A percentile compares a stretch with the other conserved stretches of the same genome.
phyloP scores from a whole-genome alignment of 2,113 vertebrate species.

The Climacteris rufus region DNA sequence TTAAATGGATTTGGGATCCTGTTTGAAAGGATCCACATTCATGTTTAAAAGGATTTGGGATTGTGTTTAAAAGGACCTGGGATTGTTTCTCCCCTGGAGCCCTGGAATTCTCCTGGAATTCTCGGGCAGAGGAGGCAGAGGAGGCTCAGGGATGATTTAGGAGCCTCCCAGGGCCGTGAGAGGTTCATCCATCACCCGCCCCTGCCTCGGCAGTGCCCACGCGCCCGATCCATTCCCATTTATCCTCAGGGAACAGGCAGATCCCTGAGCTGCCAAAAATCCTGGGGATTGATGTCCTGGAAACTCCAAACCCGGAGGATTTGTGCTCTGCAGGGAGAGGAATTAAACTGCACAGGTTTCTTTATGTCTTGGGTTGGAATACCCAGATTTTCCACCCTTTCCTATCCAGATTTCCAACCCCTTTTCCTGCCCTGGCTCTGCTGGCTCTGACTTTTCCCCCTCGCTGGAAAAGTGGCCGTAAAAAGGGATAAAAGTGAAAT shows the following conservation, averaged over 20 bases:
- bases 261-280: background rate
- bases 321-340: background rate
- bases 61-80: no score
- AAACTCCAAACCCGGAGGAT: background rate
- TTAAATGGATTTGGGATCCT: no score
- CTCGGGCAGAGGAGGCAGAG: no score
- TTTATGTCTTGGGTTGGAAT: accelerated
- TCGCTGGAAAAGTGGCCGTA: background rate
- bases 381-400: background rate
- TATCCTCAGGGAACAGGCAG: background rate
- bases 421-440: background rate
- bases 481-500: no score
- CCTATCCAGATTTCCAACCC: background rate
- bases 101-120: no score
- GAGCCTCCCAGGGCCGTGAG: no score
- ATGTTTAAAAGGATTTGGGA: no score
- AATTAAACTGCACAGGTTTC: accelerated
- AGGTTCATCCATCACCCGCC: background rate
- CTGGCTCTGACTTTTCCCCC: background rate
- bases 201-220: background rate
- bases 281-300: background rate
- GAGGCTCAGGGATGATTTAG: no score
- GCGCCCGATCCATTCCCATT: background rate
- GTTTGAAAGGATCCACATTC: no score
- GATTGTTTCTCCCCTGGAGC: no score